phyloP scores from a whole-genome alignment of 1,140 invertebrate species.

The Cherax destructor region DNA sequence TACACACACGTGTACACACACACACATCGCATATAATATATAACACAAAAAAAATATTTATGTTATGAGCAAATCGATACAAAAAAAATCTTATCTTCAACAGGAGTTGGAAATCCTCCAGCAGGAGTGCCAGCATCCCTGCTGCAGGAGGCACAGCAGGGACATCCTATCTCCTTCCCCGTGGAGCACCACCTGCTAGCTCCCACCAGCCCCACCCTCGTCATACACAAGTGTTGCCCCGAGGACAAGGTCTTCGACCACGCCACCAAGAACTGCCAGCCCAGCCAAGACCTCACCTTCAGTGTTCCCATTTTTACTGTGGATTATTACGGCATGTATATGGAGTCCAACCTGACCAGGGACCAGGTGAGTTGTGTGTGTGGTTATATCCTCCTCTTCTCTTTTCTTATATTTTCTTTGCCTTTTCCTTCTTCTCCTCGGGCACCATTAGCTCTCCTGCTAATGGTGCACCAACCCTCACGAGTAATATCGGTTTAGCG shows the following conservation, averaged over 20 bases:
- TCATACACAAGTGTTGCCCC: conserved; percentile 59
- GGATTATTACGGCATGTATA: conserved; percentile 55
- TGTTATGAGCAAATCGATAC: too few relatives aligned
- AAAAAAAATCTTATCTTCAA: not conserved
- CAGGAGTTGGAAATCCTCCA: not conserved
- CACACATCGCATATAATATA: too few relatives aligned
- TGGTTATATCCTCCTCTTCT: not conserved
- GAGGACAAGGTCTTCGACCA: conserved; percentile 45
- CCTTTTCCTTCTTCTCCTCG: too few relatives aligned
- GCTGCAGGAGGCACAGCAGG: not conserved
- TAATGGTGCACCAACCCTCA: too few relatives aligned
- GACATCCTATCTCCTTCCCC: not conserved
- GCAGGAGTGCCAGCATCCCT: not conserved
- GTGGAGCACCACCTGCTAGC: too few relatives aligned
- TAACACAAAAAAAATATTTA: too few relatives aligned
- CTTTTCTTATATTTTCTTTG: too few relatives aligned
- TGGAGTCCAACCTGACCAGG: conserved; percentile 59
- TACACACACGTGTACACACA: too few relatives aligned
- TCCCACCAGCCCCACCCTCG: not conserved
- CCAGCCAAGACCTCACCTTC: conserved; percentile 43
- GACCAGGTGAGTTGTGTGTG: conserved; percentile 28
- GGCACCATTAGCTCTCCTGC: too few relatives aligned
- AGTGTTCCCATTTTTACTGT: conserved; percentile 50
- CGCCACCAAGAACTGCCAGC: conserved; percentile 46
- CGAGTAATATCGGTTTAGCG: too few relatives aligned